Evolutionary conservation across 2,113 vertebrate genomes (phyloP), one percentile per base, ranked within the genome.

Genomic region (Sisor rabdophorus): DNA sequence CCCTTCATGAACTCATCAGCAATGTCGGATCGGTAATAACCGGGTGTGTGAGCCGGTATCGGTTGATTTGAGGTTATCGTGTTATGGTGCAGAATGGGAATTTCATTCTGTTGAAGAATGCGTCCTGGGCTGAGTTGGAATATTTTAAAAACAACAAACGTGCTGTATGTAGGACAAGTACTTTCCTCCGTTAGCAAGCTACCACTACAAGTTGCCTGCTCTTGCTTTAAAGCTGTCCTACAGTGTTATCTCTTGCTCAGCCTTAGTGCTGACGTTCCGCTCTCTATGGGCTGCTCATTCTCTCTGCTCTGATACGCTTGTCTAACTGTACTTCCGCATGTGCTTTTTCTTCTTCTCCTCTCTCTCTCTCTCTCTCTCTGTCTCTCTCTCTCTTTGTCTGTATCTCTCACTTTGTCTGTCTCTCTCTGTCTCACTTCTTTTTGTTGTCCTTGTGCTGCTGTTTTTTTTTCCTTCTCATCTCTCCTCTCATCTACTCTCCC

Each of bases 391-490:
- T 48, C 13, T 52, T n/a, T n/a, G n/a, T 52, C 53, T 56, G 50
- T 71, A 28, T 22, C 36, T 32, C 40, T 78, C 67, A 56, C 32
- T 63, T 55, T 80, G 75, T 48, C 19, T 71, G 24, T 28, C 20
- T 59, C 40, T 58, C 93, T 48, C 53, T 58, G 22, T 48, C 13
- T 52, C 22, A 10, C 44, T 20, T 28, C 61, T 44, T 32, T 64
- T n/a, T 61, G 24, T 61, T 22, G 56, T 58, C 56, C 26, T 26
- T 58, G 24, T 58, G 24, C 56, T 58, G 53, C 53, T 55, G 17
- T 20, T 55, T 55, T n/a, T n/a, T 55, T n/a, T 9, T n/a, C 9
- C 53, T 95, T 93, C 91, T 58, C 52, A 32, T 73, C 30, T 36
- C 22, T 16, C 6, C 48, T 52, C 50, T 69, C 32, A 8, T 28